phyloP scores from a whole-genome alignment of 1,140 invertebrate species.

The Drosophila subobscura region DNA sequence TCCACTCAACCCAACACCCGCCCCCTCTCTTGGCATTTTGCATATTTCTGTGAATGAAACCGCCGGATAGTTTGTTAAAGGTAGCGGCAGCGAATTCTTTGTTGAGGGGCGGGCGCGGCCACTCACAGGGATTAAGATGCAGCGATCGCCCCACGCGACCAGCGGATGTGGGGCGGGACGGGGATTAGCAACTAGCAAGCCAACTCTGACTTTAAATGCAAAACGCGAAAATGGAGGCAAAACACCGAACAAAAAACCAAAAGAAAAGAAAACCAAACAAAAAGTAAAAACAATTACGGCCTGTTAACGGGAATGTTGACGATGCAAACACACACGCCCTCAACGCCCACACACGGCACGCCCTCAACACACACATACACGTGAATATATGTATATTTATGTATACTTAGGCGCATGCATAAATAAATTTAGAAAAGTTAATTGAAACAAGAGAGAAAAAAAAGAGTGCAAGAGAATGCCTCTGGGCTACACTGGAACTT shows the following conservation, averaged over 20 bases:
- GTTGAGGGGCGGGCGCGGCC: background rate
- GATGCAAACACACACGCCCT: slow-evolving; percentile 27
- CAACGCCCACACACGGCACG: slow-evolving; percentile 12
- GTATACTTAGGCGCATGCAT: slow-evolving; percentile 26
- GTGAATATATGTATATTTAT: background rate
- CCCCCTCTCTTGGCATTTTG: slow-evolving; percentile 10
- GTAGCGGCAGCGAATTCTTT: slow-evolving; percentile 16
- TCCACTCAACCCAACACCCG: slow-evolving; percentile 1
- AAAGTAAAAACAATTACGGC: slow-evolving; percentile 39
- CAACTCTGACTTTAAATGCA: background rate
- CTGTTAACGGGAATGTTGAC: slow-evolving; percentile 55
- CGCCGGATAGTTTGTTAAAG: slow-evolving; percentile 35
- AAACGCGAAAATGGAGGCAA: slow-evolving; percentile 1
- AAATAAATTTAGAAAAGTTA: slow-evolving; percentile 57
- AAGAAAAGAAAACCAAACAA: slow-evolving; percentile 16
- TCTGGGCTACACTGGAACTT: too few relatives aligned
- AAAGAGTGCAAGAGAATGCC: background rate
- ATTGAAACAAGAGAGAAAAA: slow-evolving; percentile 43
- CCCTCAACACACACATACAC: slow-evolving; percentile 5
- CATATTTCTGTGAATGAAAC: slow-evolving; percentile 54
- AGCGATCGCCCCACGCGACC: slow-evolving; percentile 26
- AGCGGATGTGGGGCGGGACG: too few relatives aligned
- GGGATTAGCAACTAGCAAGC: slow-evolving; percentile 20
- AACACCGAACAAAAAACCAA: slow-evolving; percentile 4
- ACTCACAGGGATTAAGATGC: slow-evolving; percentile 26